Evolutionary conservation across 2,797 vertebrate species (phyloP), one percentile per base, ranked within the genome.

Genomic region (Pristis pectinata): DNA sequence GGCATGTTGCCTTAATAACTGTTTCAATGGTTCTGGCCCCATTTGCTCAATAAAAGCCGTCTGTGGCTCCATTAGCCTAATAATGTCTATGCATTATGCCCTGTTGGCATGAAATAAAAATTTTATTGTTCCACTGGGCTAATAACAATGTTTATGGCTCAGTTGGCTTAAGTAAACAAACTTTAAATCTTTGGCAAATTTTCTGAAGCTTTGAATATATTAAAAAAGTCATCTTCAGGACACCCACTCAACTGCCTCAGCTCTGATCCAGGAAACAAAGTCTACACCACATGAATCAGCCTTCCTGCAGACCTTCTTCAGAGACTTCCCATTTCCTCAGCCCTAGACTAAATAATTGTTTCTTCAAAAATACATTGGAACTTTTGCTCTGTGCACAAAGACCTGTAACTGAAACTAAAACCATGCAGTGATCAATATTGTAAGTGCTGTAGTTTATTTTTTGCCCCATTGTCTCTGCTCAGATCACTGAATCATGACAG

Each of bases 1-100:
- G 59, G 7, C 87, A 41, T 67, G 61, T 91, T 91, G 59, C 87
- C 87, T 91, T 67, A 41, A 91, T 67, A 91, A 91, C n/a, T 67
- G n/a, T 67, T 91, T 91, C 61, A 64, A 91, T 91, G 87, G 91
- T 67, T 91, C 59, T 91, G 87, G 59, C 87, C 87, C 87, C 87
- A 41, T 9, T 24, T 0, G 59, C n/a, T 87, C 61, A 91, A 91
- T 91, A 91, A 91, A 91, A 91, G 7, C 61, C 67, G 87, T 91
- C 87, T 67, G n/a, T 91, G 87, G 87, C 87, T 91, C 87, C 87
- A 91, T 91, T 91, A 91, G 87, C 87, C 87, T 91, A 91, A 91
- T 91, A 67, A 91, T 91, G 59, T 67, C 87, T 91, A 91, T 91
- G n/a, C 61, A 67, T 91, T 91, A 91, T 91, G 87, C 61, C 61